Evolutionary conservation across 2,888 invertebrate species (phyloP).

Genomic region (Chironomus riparius): DNA sequence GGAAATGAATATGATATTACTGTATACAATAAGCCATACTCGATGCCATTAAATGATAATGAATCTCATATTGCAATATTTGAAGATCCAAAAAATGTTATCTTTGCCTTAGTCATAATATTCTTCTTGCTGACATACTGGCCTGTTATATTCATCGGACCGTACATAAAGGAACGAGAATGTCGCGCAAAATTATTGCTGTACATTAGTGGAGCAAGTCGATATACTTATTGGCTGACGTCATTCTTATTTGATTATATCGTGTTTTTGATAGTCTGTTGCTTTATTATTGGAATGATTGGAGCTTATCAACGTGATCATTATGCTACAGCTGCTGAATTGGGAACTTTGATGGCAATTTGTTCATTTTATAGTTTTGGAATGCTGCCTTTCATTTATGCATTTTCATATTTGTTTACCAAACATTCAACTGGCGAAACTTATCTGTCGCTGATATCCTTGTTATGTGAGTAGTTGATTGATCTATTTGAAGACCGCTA

Average conservation of each 20-base stretch:
- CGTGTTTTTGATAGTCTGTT: constrained; percentile 50
- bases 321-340: constrained; percentile 39
- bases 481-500: no score
- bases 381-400: constrained; percentile 62
- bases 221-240: constrained; percentile 58
- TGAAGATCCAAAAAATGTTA: constrained; percentile 43
- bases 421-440: constrained; percentile 70
- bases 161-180: constrained; percentile 53
- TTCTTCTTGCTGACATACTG: constrained; percentile 34
- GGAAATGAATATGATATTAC: constrained; percentile 34
- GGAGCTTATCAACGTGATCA: constrained; percentile 57
- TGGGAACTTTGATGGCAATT: constrained; percentile 49
- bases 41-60: constrained; percentile 49
- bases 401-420: constrained; percentile 58
- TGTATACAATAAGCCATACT: constrained; percentile 59
- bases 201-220: constrained; percentile 59
- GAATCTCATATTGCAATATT: constrained; percentile 35
- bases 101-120: constrained; percentile 40
- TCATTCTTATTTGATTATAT: constrained; percentile 59
- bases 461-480: background rate
- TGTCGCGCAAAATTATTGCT: constrained; percentile 61
- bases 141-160: constrained; percentile 38
- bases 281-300: constrained; percentile 52
- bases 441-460: constrained; percentile 50
- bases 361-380: constrained; percentile 60